Percentiles rank a stretch among this genome's conserved stretches.
Evolutionary conservation across 1,140 invertebrate genomes (phyloP).

Genomic region (Trypoxylus dichotomus): DNA sequence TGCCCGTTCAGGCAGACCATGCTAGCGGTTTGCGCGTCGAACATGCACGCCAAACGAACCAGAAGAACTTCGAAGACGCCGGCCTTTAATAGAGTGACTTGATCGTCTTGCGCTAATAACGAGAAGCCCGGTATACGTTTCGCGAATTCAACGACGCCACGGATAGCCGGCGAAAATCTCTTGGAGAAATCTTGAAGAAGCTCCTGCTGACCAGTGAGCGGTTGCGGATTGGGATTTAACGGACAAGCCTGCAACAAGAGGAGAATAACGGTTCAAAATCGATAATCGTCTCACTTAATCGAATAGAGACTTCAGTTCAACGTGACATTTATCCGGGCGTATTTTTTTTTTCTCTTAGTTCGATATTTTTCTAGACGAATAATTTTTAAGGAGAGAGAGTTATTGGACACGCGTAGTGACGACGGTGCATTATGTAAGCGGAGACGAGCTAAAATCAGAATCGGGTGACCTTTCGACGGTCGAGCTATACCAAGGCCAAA

Average conservation of each 20-base stretch:
- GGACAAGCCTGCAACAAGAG: slow-evolving; percentile 85
- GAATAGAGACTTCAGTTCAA: no score
- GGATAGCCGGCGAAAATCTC: slow-evolving; percentile 92
- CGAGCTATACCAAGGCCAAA: slow-evolving; percentile 13
- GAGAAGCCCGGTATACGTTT: slow-evolving; percentile 96
- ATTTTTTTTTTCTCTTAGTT: neutral
- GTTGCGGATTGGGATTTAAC: slow-evolving; percentile 88
- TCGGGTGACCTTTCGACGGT: slow-evolving; percentile 22
- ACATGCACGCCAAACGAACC: slow-evolving; percentile 91
- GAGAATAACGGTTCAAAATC: slow-evolving; percentile 46
- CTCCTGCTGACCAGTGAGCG: slow-evolving; percentile 76
- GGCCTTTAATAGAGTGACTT: slow-evolving; percentile 94
- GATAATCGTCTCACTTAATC: no score
- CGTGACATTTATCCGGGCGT: no score
- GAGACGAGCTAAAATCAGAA: slow-evolving; percentile 25
- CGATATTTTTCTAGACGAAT: neutral
- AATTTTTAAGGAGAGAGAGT: neutral
- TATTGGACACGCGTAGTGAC: neutral
- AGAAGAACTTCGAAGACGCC: slow-evolving; percentile 93
- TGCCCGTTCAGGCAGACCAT: slow-evolving; percentile 93
- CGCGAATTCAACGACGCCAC: slow-evolving; percentile 96
- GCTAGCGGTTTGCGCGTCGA: slow-evolving; percentile 84
- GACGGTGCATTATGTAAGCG: slow-evolving; percentile 18
- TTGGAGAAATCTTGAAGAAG: slow-evolving; percentile 86
- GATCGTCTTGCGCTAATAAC: slow-evolving; percentile 92